Evolutionary conservation across 2,888 invertebrate genomes (phyloP).

Genomic region (Hirtodrosophila duncani): DNA sequence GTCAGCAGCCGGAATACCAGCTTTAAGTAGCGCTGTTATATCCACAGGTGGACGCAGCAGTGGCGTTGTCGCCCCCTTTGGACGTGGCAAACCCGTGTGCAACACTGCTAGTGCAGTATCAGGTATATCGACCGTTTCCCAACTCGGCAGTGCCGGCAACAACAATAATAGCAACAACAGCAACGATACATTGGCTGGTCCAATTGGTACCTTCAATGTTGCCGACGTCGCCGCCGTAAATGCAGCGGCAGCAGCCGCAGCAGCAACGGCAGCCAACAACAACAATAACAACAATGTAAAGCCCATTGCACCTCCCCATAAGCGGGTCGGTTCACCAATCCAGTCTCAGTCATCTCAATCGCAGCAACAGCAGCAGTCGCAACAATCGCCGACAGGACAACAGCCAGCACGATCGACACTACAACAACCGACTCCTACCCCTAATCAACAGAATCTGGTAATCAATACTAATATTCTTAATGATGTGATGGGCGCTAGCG

Average conservation of each 20-base stretch:
- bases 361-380: conserved; percentile 7
- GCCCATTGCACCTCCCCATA: conserved; percentile 75
- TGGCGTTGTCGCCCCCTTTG: conserved; percentile 73
- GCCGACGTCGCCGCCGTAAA: conserved; percentile 77
- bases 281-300: conserved; percentile 53
- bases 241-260: conserved; percentile 70
- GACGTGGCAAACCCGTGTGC: conserved; percentile 73
- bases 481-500: conserved; percentile 45
- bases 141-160: conserved; percentile 51
- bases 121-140: conserved; percentile 35
- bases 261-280: conserved; percentile 42
- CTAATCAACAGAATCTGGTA: conserved; percentile 57
- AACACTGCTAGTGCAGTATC: conserved; percentile 30
- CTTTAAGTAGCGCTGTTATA: neutral
- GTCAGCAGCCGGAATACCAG: neutral
- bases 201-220: conserved; percentile 75
- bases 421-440: conserved; percentile 37
- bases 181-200: conserved; percentile 74
- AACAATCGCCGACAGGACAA: conserved; percentile 12
- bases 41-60: conserved; percentile 53
- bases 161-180: conserved; percentile 53
- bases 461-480: conserved; percentile 60
- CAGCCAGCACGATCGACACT: too few relatives aligned
- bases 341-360: conserved; percentile 10
- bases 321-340: conserved; percentile 7